These are phyloP conservation scores for Hippopotamyrus pictus DNA, from an alignment of 2,797 vertebrate species.

Conservation along the genomic window DNA sequence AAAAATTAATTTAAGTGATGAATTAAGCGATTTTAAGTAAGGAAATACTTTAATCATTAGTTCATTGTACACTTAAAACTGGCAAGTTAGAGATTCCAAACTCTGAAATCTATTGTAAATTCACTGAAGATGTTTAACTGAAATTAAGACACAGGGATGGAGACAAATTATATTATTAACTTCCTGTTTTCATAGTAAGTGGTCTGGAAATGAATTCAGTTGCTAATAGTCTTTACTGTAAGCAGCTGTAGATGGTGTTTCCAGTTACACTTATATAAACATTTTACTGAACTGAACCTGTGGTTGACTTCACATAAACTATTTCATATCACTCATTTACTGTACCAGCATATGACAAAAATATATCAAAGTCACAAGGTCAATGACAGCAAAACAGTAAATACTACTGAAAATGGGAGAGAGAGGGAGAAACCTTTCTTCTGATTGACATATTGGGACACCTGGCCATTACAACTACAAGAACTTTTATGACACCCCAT, in stretches of 20 bases:
- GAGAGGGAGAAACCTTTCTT: background rate
- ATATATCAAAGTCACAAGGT: background rate
- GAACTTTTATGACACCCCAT: background rate
- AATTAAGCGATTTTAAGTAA: background rate
- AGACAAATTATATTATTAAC: background rate
- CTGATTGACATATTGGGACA: background rate
- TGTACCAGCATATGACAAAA: background rate
- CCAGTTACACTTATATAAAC: background rate
- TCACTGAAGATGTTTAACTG: background rate
- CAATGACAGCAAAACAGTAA: background rate
- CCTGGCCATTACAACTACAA: background rate
- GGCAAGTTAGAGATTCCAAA: background rate
- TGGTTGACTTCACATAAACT: background rate
- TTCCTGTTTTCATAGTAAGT: background rate
- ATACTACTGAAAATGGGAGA: background rate
- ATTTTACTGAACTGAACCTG: background rate
- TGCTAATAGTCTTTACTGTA: background rate
- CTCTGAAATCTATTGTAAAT: background rate
- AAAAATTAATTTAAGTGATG: background rate
- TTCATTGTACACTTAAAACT: background rate
- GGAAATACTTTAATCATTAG: background rate
- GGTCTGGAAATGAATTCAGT: background rate
- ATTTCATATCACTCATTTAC: background rate
- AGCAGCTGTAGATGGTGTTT: background rate
- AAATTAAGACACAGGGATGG: background rate